Percentiles rank a stretch among this genome's conserved stretches.
These are phyloP conservation scores for Heliconius eleuchia DNA, from an alignment of 1,140 invertebrate species.

Conservation along the genomic window DNA sequence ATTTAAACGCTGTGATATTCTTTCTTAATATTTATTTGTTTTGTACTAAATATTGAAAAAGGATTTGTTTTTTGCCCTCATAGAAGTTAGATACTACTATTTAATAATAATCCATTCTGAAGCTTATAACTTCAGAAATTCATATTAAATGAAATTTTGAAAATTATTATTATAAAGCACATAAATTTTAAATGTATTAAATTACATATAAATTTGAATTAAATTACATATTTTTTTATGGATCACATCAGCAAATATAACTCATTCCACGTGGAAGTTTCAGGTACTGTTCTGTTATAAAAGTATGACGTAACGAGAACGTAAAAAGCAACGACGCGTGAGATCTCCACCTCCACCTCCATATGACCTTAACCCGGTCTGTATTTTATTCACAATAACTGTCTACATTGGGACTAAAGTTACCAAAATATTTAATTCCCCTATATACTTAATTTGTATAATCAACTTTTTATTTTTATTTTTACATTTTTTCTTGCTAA, in stretches of 20 bases:
- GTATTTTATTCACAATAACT: slow-evolving; percentile 30
- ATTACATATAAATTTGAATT: background rate
- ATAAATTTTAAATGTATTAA: background rate
- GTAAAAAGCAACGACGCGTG: slow-evolving; percentile 20
- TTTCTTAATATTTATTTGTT: too few relatives aligned
- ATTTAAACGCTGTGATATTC: too few relatives aligned
- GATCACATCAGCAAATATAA: background rate
- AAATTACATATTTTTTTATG: background rate
- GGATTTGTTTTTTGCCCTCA: too few relatives aligned
- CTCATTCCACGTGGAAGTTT: background rate
- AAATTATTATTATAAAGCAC: background rate
- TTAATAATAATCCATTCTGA: too few relatives aligned
- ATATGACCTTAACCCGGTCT: slow-evolving; percentile 28
- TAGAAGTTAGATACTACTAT: too few relatives aligned
- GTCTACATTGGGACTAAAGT: slow-evolving; percentile 17
- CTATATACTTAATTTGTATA: background rate
- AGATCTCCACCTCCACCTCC: slow-evolving; percentile 13
- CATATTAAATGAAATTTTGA: too few relatives aligned
- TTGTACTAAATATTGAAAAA: too few relatives aligned
- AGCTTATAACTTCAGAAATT: too few relatives aligned
- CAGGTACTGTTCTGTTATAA: background rate
- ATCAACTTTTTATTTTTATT: background rate
- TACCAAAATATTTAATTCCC: slow-evolving; percentile 15
- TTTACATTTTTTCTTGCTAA: background rate
- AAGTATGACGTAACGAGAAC: slow-evolving; percentile 18